Evolutionary conservation across 2,888 invertebrate species (phyloP).

Genomic region (Taenaris catops): DNA sequence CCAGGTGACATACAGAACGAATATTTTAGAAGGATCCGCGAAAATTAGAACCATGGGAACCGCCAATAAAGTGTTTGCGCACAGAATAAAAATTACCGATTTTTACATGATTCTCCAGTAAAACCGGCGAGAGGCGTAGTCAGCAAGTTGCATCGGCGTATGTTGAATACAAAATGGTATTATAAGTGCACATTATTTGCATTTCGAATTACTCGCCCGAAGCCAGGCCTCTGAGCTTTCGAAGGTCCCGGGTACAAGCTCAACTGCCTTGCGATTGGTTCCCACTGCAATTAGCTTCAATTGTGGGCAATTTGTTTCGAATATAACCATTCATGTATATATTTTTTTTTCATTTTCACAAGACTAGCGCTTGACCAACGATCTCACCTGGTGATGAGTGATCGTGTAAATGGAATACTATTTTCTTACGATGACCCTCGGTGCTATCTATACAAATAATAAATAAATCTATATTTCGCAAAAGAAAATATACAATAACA

Average conservation of each 20-base stretch:
- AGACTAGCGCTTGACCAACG: not conserved
- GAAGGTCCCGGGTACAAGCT: slow-evolving; percentile 9
- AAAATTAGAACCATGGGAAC: slow-evolving; percentile 77
- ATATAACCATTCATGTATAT: not conserved
- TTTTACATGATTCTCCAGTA: slow-evolving; percentile 77
- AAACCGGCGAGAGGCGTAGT: slow-evolving; percentile 63
- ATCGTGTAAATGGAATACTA: no score
- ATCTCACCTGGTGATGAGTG: not conserved
- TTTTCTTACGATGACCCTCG: no score
- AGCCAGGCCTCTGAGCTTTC: slow-evolving; percentile 18
- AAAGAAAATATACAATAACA: no score
- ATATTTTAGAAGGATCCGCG: slow-evolving; percentile 50
- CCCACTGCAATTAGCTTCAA: slow-evolving; percentile 17
- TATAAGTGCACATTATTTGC: slow-evolving; percentile 74
- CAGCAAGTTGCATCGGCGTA: slow-evolving; percentile 50
- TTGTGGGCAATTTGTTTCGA: slow-evolving; percentile 8
- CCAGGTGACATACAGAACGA: slow-evolving; percentile 15
- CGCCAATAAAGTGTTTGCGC: slow-evolving; percentile 65
- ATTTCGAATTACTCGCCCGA: slow-evolving; percentile 73
- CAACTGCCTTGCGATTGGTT: slow-evolving; percentile 14
- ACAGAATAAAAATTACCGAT: slow-evolving; percentile 68
- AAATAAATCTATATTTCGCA: no score
- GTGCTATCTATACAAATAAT: no score
- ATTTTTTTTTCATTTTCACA: not conserved
- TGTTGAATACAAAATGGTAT: slow-evolving; percentile 71